These are phyloP conservation scores for Philaethria dido DNA, from an alignment of 2,888 invertebrate species.

Conservation along the genomic window DNA sequence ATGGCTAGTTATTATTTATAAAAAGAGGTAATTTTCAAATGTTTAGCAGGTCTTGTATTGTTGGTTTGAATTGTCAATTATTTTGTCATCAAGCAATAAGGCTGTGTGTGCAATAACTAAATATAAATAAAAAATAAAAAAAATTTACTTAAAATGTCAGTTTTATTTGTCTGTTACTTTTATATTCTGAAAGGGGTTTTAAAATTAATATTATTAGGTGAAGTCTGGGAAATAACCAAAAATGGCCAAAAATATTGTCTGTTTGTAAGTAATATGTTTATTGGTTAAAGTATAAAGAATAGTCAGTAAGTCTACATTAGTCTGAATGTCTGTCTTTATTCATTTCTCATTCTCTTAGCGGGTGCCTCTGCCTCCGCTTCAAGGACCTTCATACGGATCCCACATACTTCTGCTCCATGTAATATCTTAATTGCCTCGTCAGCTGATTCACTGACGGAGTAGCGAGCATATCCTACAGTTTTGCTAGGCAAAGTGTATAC, in stretches of 20 bases:
- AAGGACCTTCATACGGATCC: constrained; percentile 93
- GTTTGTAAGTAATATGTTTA: constrained; percentile 26
- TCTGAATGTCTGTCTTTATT: constrained; percentile 46
- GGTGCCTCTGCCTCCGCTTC: constrained; percentile 87
- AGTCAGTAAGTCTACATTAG: constrained; percentile 43
- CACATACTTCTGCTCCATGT: constrained; percentile 95
- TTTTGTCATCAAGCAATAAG: constrained; percentile 52
- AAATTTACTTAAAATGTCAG: constrained; percentile 11
- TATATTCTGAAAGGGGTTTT: not conserved
- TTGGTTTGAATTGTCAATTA: constrained; percentile 59
- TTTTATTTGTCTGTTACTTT: constrained; percentile 19
- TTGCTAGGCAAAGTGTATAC: constrained; percentile 94
- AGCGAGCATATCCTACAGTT: constrained; percentile 96
- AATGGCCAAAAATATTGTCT: constrained; percentile 39
- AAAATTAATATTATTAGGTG: not conserved
- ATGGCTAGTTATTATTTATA: not conserved
- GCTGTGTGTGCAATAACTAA: constrained; percentile 70
- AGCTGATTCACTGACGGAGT: constrained; percentile 89
- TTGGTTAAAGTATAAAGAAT: constrained; percentile 33
- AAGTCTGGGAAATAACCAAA: constrained; percentile 1
- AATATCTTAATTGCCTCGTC: constrained; percentile 87
- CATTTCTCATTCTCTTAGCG: constrained; percentile 56
- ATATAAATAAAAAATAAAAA: constrained; percentile 36
- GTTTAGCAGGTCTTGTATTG: constrained; percentile 2
- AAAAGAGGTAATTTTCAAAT: constrained; percentile 5